phyloP scores from a whole-genome alignment of 2,797 vertebrate genomes.

The Acipenser oxyrinchus region DNA sequence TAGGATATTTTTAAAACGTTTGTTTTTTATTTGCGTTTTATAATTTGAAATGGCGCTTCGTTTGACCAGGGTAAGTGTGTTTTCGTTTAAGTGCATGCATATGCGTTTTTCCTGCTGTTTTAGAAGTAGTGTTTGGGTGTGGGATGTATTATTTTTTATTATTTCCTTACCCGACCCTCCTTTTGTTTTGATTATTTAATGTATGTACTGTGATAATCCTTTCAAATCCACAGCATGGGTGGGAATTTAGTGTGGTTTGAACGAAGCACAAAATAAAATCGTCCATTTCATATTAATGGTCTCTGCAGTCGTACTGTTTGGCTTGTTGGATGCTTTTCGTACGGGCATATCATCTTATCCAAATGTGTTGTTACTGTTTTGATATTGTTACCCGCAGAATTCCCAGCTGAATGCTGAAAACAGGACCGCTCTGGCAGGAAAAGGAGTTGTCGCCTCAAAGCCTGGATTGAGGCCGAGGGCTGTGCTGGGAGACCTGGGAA shows the following conservation, averaged over 20 bases:
- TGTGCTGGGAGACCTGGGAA: slow-evolving; percentile 65
- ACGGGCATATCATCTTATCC: too few species aligned
- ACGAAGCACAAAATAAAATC: too few species aligned
- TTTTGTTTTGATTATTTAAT: neutral
- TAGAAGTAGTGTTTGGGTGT: neutral
- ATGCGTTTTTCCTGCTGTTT: neutral
- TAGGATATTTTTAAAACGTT: neutral
- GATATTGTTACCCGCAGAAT: slow-evolving; percentile 41
- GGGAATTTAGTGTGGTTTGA: too few species aligned
- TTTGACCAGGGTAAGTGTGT: slow-evolving; percentile 57
- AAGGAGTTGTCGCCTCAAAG: slow-evolving; percentile 42
- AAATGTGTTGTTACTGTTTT: too few species aligned
- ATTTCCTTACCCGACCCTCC: fast-evolving
- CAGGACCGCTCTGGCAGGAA: slow-evolving; percentile 38
- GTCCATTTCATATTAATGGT: too few species aligned
- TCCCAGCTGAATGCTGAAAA: slow-evolving; percentile 46
- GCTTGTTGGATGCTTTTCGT: too few species aligned
- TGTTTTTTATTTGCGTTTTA: neutral
- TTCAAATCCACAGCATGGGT: too few species aligned
- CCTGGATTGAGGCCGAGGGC: slow-evolving; percentile 44
- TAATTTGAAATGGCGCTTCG: slow-evolving; percentile 58
- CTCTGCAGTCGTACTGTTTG: too few species aligned
- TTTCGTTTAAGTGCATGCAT: neutral
- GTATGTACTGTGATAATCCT: neutral
- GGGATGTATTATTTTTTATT: neutral